Evolutionary conservation across 2,888 invertebrate species (phyloP).

Genomic region (Cosmorhoe ocellata): DNA sequence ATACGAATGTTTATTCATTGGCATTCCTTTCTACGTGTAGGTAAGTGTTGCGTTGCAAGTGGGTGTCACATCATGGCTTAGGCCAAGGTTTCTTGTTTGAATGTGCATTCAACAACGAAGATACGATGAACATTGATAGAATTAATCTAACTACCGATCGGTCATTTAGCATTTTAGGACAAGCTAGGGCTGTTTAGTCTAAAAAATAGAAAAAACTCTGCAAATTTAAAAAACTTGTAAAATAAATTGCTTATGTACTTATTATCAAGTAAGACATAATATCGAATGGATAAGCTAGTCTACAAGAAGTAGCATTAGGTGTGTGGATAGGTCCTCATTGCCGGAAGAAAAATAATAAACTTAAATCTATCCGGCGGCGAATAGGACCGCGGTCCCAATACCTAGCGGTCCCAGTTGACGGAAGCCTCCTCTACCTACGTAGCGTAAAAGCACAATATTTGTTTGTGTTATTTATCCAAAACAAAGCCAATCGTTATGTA

Average conservation of each 20-base stretch:
- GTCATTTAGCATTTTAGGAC: background rate
- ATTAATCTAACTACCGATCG: background rate
- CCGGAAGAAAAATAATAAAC: no score
- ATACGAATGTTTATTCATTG: slow-evolving; percentile 43
- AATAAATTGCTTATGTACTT: no score
- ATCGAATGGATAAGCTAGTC: no score
- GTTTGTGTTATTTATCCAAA: background rate
- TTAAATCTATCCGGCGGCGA: no score
- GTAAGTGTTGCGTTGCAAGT: slow-evolving; percentile 50
- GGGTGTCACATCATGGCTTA: slow-evolving; percentile 51
- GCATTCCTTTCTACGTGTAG: slow-evolving; percentile 44
- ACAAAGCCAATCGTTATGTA: background rate
- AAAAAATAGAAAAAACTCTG: no score
- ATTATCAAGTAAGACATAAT: no score
- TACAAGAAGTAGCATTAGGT: no score
- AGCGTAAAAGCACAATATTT: background rate
- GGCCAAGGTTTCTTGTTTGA: slow-evolving; percentile 47
- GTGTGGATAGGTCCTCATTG: no score
- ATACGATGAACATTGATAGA: slow-evolving; percentile 23
- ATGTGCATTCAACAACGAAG: slow-evolving; percentile 26
- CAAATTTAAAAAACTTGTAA: no score
- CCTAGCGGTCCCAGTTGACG: no score
- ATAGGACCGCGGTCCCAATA: no score
- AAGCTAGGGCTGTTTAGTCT: background rate
- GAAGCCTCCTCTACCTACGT: no score